These are phyloP conservation scores for Chaetophractus vellerosus DNA, from an alignment of 2,797 vertebrate genomes.

Conservation along the genomic window DNA sequence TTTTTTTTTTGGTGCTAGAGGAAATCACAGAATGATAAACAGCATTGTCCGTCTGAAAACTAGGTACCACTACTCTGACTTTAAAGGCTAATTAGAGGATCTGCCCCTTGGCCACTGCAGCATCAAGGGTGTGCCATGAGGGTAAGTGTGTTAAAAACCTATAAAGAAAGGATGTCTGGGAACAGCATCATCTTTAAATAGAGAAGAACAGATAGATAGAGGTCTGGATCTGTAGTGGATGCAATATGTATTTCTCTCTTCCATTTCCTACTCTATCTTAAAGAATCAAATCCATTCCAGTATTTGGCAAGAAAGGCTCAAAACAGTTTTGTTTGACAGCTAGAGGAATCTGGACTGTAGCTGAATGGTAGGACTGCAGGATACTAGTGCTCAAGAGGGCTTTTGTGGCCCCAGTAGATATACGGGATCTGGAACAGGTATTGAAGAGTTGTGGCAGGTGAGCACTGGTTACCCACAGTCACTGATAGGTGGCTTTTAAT, in stretches of 20 bases:
- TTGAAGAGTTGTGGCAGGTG: not conserved
- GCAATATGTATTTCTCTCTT: not conserved
- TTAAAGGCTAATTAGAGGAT: not conserved
- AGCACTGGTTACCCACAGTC: not conserved
- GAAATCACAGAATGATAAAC: not conserved
- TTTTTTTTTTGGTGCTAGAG: not conserved
- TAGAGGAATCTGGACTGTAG: not conserved
- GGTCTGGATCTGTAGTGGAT: not conserved
- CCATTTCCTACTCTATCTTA: not conserved
- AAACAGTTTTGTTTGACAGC: not conserved
- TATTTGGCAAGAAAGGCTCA: not conserved
- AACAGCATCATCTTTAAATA: not conserved
- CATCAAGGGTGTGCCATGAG: not conserved
- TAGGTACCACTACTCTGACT: not conserved
- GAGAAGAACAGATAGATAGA: not conserved
- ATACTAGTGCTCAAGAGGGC: not conserved
- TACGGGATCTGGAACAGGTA: not conserved
- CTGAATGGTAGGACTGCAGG: not conserved
- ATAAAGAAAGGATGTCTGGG: not conserved
- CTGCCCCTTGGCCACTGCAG: not conserved
- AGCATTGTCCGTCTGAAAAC: not conserved
- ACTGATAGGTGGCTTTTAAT: not conserved
- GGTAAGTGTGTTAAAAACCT: not conserved
- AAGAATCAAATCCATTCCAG: slow-evolving; percentile 33
- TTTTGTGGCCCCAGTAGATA: not conserved